Percentiles rank a stretch among this genome's conserved stretches.
Conservation (phyloP, 2,113 vertebrate species). For the Corythornis vintsioides region DNA sequence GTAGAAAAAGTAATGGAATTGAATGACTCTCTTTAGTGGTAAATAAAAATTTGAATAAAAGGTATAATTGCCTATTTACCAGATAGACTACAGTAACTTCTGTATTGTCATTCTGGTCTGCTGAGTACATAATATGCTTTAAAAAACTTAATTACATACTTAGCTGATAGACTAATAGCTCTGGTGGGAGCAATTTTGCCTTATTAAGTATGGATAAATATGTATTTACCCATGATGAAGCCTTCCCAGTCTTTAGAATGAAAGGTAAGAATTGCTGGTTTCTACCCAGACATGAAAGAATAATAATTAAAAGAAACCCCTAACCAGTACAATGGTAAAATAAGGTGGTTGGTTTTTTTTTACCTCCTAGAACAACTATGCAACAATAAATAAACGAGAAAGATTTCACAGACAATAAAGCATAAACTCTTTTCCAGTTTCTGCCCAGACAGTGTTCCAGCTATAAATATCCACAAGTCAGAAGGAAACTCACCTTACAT, state of each 20-base stretch:
- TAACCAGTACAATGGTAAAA: background rate
- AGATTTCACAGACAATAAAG: background rate
- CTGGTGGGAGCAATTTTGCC: conserved; percentile 4
- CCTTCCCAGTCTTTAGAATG: background rate
- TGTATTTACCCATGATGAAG: conserved; percentile 16
- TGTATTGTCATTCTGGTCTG: conserved; percentile 35
- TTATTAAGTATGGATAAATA: conserved; percentile 44
- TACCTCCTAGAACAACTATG: background rate
- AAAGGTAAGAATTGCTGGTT: background rate
- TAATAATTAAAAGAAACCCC: background rate
- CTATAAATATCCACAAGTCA: background rate
- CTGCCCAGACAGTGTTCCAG: background rate
- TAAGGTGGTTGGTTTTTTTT: background rate
- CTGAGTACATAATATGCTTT: conserved; percentile 23
- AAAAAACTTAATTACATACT: conserved; percentile 45
- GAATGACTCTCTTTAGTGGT: background rate
- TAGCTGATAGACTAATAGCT: conserved; percentile 45
- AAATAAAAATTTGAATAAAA: conserved; percentile 48
- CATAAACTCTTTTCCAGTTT: background rate
- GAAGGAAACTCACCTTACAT: background rate
- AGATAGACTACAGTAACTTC: conserved; percentile 9
- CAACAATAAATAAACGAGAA: background rate
- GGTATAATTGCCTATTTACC: conserved; percentile 19
- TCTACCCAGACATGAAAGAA: background rate
- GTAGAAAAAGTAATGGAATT: background rate